These are phyloP conservation scores for Xenopus tropicalis DNA, from an alignment of 2,113 vertebrate genomes.

Conservation along the genomic window DNA sequence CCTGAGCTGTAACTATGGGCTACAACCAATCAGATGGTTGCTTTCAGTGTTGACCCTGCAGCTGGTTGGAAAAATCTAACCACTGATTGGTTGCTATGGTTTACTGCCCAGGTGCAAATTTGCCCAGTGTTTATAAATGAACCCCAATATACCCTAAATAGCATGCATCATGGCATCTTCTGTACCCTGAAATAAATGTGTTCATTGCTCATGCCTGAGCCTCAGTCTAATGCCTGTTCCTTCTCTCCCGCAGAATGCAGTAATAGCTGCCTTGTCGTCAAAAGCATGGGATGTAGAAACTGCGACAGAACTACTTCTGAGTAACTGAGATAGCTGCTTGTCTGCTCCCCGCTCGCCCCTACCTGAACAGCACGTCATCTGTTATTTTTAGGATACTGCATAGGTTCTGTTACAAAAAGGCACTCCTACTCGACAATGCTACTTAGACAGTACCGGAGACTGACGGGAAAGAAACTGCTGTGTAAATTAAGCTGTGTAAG, in stretches of 20 bases:
- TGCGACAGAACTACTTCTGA: constrained; percentile 96
- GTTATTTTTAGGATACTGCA: constrained; percentile 83
- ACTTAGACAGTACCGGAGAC: constrained; percentile 78
- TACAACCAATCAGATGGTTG: too few species aligned
- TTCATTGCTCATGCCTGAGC: too few species aligned
- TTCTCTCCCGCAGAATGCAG: constrained; percentile 81
- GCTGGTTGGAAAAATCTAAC: too few species aligned
- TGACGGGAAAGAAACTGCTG: constrained; percentile 71
- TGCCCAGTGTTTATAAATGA: too few species aligned
- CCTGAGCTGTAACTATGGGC: too few species aligned
- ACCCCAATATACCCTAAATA: too few species aligned
- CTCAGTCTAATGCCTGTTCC: too few species aligned
- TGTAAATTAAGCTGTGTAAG: constrained; percentile 98
- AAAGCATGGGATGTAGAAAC: constrained; percentile 98
- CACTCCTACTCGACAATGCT: constrained; percentile 76
- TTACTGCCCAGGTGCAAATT: too few species aligned
- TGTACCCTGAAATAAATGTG: too few species aligned
- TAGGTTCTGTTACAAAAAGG: constrained; percentile 77
- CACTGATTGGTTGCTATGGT: too few species aligned
- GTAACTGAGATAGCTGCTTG: constrained; percentile 83
- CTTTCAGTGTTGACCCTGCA: too few species aligned
- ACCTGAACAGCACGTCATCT: constrained; percentile 72
- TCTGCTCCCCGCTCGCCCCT: constrained; percentile 66
- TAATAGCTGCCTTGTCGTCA: constrained; percentile 99
- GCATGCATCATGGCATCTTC: too few species aligned